These are phyloP conservation scores for Lydus trimaculatus DNA, from an alignment of 2,888 invertebrate genomes.

Conservation along the genomic window DNA sequence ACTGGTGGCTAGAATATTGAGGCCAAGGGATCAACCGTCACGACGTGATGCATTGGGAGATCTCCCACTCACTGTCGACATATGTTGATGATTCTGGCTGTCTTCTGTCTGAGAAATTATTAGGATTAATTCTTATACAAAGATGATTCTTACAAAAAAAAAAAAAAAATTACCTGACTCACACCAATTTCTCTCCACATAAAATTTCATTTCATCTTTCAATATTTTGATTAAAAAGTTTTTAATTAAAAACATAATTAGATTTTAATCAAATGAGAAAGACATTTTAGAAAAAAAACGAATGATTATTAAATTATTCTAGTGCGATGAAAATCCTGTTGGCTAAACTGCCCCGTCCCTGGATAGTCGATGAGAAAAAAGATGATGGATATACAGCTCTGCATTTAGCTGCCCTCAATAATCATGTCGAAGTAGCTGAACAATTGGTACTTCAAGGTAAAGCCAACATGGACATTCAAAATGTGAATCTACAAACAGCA, in stretches of 20 bases:
- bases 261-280: background rate
- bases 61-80: constrained; percentile 50
- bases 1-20: constrained; percentile 42
- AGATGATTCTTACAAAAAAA: background rate
- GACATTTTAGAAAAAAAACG: background rate
- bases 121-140: too few species aligned
- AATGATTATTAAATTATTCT: constrained; percentile 52
- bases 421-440: constrained; percentile 96
- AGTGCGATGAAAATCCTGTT: constrained; percentile 97
- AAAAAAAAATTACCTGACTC: background rate
- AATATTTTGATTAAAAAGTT: background rate
- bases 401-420: constrained; percentile 94
- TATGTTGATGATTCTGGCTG: constrained; percentile 45
- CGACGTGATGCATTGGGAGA: constrained; percentile 48
- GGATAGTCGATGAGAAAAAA: constrained; percentile 99
- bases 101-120: constrained; percentile 38
- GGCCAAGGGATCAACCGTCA: constrained; percentile 46
- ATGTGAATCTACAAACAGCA: constrained; percentile 93
- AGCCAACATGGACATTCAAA: constrained; percentile 94
- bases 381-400: constrained; percentile 98
- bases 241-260: background rate
- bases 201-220: background rate
- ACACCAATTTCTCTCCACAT: constrained; percentile 21
- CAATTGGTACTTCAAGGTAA: constrained; percentile 85
- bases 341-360: constrained; percentile 90